Evolutionary conservation across 2,797 vertebrate genomes (phyloP).

Genomic region (Poecilia velifera): DNA sequence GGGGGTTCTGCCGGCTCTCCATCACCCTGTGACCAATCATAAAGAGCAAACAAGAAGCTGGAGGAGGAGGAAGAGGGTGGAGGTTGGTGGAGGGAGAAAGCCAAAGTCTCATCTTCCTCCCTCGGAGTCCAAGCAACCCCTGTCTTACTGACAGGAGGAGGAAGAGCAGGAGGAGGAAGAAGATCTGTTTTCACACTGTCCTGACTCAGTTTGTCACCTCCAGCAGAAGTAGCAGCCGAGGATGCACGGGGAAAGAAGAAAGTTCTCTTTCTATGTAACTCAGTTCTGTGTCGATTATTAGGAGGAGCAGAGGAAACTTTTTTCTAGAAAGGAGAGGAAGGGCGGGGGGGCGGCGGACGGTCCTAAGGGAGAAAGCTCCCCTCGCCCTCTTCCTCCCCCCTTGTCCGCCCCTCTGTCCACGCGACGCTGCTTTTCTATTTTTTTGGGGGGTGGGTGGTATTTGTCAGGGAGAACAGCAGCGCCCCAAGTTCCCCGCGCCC

Average conservation of each 20-base stretch:
- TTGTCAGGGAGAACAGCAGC: constrained; percentile 26
- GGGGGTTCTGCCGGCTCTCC: constrained; percentile 31
- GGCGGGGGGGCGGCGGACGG: constrained; percentile 2
- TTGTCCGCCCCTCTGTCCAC: too few species aligned
- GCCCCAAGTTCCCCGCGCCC: constrained; percentile 19
- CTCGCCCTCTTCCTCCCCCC: constrained; percentile 6
- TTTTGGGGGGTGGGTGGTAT: neutral
- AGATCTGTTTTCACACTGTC: constrained; percentile 31
- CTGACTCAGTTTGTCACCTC: constrained; percentile 55
- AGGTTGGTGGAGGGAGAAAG: neutral
- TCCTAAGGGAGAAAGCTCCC: constrained; percentile 11
- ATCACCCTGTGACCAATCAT: constrained; percentile 34
- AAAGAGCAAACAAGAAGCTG: constrained; percentile 25
- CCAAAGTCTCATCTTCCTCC: constrained; percentile 33
- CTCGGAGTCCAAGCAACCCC: constrained; percentile 24
- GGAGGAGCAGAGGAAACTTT: constrained; percentile 55
- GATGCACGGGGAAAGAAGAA: constrained; percentile 52
- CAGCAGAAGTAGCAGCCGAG: constrained; percentile 38
- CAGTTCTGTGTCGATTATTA: constrained; percentile 19
- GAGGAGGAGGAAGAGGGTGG: constrained; percentile 3
- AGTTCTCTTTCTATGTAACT: constrained; percentile 43
- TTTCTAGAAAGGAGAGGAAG: constrained; percentile 11
- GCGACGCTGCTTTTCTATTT: constrained; percentile 3
- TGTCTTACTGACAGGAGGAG: constrained; percentile 14
- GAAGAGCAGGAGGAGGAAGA: constrained; percentile 21